Evolutionary conservation across 2,888 invertebrate genomes (phyloP).

Genomic region (Philopedon plagiatum): DNA sequence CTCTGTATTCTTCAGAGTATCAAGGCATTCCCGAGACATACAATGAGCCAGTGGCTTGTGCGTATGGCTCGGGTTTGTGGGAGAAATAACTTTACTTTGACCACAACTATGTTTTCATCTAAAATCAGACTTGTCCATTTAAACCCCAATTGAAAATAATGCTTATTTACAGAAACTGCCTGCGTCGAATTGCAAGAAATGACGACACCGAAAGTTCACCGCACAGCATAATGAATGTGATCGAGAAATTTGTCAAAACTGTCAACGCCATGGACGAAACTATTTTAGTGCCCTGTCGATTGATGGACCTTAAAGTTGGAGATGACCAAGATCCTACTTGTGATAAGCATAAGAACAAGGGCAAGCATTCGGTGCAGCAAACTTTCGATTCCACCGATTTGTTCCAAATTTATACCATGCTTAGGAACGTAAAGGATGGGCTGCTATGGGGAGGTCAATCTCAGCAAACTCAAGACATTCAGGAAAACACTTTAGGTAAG

Average conservation of each 20-base stretch:
- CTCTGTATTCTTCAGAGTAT: too few relatives aligned
- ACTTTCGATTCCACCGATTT: constrained; percentile 77
- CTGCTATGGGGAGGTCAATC: constrained; percentile 81
- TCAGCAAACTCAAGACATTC: constrained; percentile 33
- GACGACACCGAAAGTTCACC: constrained; percentile 90
- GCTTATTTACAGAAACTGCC: constrained; percentile 80
- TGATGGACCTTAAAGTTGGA: constrained; percentile 86
- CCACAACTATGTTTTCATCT: too few relatives aligned
- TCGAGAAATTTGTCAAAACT: constrained; percentile 92
- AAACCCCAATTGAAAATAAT: background rate
- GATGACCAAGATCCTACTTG: constrained; percentile 65
- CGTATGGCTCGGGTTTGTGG: too few relatives aligned
- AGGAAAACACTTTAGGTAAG: constrained; percentile 34
- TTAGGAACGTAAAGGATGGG: constrained; percentile 90
- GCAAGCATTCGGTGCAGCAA: constrained; percentile 77
- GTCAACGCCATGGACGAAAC: constrained; percentile 95
- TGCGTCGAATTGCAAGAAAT: constrained; percentile 84
- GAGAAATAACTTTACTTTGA: too few relatives aligned
- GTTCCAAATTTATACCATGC: constrained; percentile 87
- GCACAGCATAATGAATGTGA: constrained; percentile 90
- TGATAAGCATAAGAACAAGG: constrained; percentile 65
- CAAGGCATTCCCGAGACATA: too few relatives aligned
- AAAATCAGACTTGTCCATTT: background rate
- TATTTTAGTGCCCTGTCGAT: constrained; percentile 92
- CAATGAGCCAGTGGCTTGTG: too few relatives aligned